Percentiles rank a stretch among this genome's conserved stretches.
These are phyloP conservation scores for Caenorhabditis auriculariae DNA, from an alignment of 2,888 invertebrate genomes.

Conservation along the genomic window DNA sequence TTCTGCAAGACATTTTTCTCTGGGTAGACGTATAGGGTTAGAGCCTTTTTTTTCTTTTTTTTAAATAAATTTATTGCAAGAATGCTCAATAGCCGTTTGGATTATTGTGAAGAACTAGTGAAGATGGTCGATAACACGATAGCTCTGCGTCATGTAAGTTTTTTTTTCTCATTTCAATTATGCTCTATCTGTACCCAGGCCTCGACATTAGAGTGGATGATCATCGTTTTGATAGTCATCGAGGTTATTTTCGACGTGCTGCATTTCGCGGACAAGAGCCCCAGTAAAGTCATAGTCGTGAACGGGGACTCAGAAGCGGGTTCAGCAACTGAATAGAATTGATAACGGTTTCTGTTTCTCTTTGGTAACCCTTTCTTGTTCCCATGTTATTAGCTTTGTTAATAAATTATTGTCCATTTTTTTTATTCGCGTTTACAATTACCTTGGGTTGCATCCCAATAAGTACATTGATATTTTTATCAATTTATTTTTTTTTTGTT, in stretches of 20 bases:
- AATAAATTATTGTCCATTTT: no score
- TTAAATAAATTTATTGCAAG: conserved; percentile 63
- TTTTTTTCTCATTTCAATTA: not conserved
- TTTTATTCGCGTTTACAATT: no score
- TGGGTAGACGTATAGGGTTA: conserved; percentile 40
- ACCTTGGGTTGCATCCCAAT: no score
- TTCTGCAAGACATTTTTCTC: conserved; percentile 74
- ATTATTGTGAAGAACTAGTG: conserved; percentile 88
- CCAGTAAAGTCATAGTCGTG: conserved; percentile 14
- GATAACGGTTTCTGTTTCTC: no score
- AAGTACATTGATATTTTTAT: no score
- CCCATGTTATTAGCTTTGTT: no score
- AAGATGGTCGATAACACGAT: conserved; percentile 85
- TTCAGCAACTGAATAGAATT: not conserved
- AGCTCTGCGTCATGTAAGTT: conserved; percentile 79
- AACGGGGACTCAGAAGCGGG: not conserved
- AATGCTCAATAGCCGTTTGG: conserved; percentile 92
- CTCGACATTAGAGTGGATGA: conserved; percentile 92
- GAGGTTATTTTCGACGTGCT: conserved; percentile 73
- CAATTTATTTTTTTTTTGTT: no score
- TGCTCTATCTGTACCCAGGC: conserved; percentile 63
- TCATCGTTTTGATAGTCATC: conserved; percentile 89
- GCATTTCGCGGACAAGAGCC: conserved; percentile 41
- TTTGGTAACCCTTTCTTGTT: no score
- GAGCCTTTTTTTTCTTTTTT: conserved; percentile 2